Evolutionary conservation across 2,888 invertebrate genomes (phyloP).

Genomic region (Drosophila melanosoma): DNA sequence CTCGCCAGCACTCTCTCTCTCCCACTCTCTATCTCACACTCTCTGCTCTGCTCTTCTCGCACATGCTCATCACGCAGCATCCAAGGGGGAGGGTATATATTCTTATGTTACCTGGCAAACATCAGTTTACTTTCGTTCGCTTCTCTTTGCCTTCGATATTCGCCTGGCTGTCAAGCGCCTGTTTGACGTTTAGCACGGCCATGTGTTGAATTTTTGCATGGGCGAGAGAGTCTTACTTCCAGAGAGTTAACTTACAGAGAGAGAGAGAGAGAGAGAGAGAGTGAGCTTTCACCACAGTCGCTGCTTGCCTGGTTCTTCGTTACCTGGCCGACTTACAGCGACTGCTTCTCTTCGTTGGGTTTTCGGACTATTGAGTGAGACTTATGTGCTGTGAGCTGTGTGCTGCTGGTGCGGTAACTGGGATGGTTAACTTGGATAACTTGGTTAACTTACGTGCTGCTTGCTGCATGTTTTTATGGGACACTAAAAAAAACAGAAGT

Average conservation of each 20-base stretch:
- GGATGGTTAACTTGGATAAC: slow-evolving; percentile 35
- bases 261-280: slow-evolving; percentile 10
- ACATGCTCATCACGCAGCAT: slow-evolving; percentile 51
- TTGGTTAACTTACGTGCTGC: slow-evolving; percentile 56
- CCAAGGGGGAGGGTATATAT: slow-evolving; percentile 34
- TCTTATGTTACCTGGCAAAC: slow-evolving; percentile 61
- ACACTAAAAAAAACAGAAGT: slow-evolving; percentile 63
- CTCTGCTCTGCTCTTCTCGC: slow-evolving; percentile 2
- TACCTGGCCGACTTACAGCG: slow-evolving; percentile 52
- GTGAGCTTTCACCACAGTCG: slow-evolving; percentile 59
- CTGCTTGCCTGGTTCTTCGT: slow-evolving; percentile 47
- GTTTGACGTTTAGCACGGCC: slow-evolving; percentile 67
- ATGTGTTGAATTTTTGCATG: slow-evolving; percentile 65
- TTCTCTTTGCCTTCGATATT: slow-evolving; percentile 44
- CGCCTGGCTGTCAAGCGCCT: slow-evolving; percentile 61
- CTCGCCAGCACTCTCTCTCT: background rate
- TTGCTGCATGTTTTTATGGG: slow-evolving; percentile 63
- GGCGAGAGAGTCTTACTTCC: slow-evolving; percentile 31
- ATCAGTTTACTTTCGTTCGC: slow-evolving; percentile 51
- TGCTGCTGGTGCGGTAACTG: slow-evolving; percentile 54
- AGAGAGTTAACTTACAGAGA: background rate
- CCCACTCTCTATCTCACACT: slow-evolving; percentile 1
- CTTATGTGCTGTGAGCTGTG: slow-evolving; percentile 8
- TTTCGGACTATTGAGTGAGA: slow-evolving; percentile 79
- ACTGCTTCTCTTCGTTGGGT: slow-evolving; percentile 32